Conservation (phyloP, 2,888 invertebrate species). For the Drosophila pegasa region DNA sequence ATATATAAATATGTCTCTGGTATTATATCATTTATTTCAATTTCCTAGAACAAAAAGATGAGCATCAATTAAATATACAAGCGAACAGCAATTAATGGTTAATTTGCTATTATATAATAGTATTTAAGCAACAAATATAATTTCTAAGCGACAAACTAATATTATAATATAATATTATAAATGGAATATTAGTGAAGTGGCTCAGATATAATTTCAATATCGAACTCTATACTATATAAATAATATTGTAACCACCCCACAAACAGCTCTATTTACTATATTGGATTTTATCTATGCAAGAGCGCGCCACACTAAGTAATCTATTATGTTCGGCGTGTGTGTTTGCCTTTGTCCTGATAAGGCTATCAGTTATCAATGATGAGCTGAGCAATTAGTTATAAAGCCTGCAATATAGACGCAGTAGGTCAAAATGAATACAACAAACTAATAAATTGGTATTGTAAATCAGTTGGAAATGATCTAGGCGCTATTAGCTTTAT, state of each 20-base stretch:
- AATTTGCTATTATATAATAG: not conserved
- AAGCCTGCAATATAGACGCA: not conserved
- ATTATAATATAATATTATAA: not conserved
- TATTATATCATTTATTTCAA: constrained; percentile 1
- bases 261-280: constrained; percentile 22
- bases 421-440: constrained; percentile 4
- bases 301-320: constrained; percentile 33
- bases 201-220: constrained; percentile 20
- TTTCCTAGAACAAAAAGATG: not conserved
- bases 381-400: constrained; percentile 4
- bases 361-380: not conserved
- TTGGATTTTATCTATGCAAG: constrained; percentile 33
- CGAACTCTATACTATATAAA: too few species aligned
- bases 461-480: constrained; percentile 22
- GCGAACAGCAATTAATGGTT: not conserved
- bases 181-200: not conserved
- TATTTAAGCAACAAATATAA: not conserved
- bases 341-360: constrained; percentile 16
- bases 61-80: not conserved
- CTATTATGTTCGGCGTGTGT: constrained; percentile 25
- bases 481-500: constrained; percentile 19
- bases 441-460: constrained; percentile 16
- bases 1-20: not conserved
- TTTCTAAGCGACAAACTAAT: not conserved
- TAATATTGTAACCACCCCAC: not conserved